Base-by-base conservation (phyloP, 2,797 vertebrate genomes). In the Podargus strigoides region DNA sequence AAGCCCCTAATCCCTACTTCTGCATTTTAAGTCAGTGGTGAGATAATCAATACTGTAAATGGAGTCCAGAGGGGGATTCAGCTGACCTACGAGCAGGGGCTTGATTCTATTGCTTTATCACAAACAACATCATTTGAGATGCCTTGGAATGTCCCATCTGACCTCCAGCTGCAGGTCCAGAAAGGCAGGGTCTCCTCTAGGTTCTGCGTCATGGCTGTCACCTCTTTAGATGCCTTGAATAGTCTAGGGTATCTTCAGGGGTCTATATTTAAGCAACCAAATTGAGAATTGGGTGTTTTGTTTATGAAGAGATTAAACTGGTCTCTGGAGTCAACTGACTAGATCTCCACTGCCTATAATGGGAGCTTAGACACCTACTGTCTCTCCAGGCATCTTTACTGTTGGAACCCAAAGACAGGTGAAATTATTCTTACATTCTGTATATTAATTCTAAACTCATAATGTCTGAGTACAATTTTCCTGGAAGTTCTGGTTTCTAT, bases 281-380 rank as follows among this genome's bases (percentile, higher is more conserved):
- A 24, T 2, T 58, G n/a, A 72, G 19, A 75, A 53, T 4, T 14
- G 10, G 0, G 0, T 62, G 16, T 37, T 75, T 30, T 27, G 5
- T 19, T 59, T 58, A 62, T 10, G 55, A 85, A 72, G 36, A 76
- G 4, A 26, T 3, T 3, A 77, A 85, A 39, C 28, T 21, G 17
- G 13, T 52, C 28, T 62, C n/a, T 55, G 27, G 14, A 58, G 2
- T 58, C 11, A 39, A 32, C 21, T 41, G 41, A 24, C 34, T 34
- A 24, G 4, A 47, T 11, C 7, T 50, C 7, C 27, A 41, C 5
- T 12, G 19, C 22, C 22, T 47, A 1, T 5, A 55, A 50, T 0
- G 6, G 28, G 3, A 32, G 10, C 5, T 19, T 26, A 58, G 44
- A 37, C 44, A 68, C 7, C 3, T 26, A 7, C 5, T 5, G 74